Evolutionary conservation across 2,888 invertebrate species (phyloP).

Genomic region (Nycteola revayana): DNA sequence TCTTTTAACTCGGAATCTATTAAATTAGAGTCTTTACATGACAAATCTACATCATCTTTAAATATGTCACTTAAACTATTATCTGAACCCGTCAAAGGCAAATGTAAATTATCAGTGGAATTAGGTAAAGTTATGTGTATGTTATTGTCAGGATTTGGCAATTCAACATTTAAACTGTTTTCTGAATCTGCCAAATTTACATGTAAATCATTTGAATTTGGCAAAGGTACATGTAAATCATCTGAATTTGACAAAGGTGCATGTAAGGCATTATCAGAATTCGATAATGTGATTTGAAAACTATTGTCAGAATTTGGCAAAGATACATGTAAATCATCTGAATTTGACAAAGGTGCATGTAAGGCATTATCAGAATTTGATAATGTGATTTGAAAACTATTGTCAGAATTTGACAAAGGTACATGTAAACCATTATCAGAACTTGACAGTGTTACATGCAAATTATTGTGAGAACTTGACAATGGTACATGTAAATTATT

Average conservation of each 20-base stretch:
- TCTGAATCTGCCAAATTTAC: constrained; percentile 13
- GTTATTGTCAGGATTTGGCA: constrained; percentile 19
- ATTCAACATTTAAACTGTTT: constrained; percentile 18
- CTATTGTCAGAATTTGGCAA: constrained; percentile 9
- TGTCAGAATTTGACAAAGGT: constrained; percentile 7
- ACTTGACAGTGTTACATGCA: constrained; percentile 16
- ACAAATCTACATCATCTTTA: constrained; percentile 46
- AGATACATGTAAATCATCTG: constrained; percentile 2
- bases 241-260: constrained; percentile 9
- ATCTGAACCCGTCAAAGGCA: constrained; percentile 13
- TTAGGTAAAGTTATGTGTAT: constrained; percentile 14
- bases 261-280: constrained; percentile 17
- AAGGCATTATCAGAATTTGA: constrained; percentile 19
- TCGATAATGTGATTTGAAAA: constrained; percentile 22
- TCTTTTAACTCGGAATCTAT: constrained; percentile 52
- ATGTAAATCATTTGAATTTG: constrained; percentile 6
- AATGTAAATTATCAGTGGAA: constrained; percentile 17
- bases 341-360: constrained; percentile 11
- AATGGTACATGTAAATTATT: constrained; percentile 1
- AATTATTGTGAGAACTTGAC: constrained; percentile 2
- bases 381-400: constrained; percentile 20
- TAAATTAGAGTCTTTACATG: constrained; percentile 46
- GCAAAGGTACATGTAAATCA: constrained; percentile 1
- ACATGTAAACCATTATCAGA: constrained; percentile 1
- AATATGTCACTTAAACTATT: constrained; percentile 47